Conservation (phyloP, 2,888 invertebrate species). For the Fabriciana adippe region DNA sequence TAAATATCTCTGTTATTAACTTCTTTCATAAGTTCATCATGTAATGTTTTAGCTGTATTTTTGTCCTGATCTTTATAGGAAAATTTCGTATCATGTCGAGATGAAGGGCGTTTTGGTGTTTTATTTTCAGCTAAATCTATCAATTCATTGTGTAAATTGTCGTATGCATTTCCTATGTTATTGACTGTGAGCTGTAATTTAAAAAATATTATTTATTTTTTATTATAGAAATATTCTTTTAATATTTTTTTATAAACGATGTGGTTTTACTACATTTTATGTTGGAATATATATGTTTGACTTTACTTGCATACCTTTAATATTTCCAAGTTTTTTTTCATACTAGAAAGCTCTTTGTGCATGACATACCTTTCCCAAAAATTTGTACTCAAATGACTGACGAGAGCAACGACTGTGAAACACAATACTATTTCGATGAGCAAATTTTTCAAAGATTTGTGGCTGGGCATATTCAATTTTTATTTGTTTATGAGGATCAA, state of each 20-base stretch:
- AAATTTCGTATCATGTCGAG: neutral
- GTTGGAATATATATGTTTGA: too few relatives aligned
- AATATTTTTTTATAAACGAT: too few relatives aligned
- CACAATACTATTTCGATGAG: slow-evolving; percentile 55
- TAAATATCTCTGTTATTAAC: slow-evolving; percentile 6
- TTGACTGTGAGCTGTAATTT: slow-evolving; percentile 57
- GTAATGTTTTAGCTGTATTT: neutral
- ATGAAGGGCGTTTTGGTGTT: neutral
- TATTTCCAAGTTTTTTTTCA: slow-evolving; percentile 57
- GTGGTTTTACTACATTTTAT: too few relatives aligned
- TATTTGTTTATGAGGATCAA: neutral
- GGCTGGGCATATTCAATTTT: slow-evolving; percentile 51
- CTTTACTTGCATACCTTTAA: slow-evolving; percentile 54
- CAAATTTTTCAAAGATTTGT: slow-evolving; percentile 46
- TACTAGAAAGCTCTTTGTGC: slow-evolving; percentile 53
- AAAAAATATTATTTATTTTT: neutral
- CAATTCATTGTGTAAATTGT: slow-evolving; percentile 55
- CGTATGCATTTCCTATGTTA: slow-evolving; percentile 58
- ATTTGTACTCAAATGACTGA: slow-evolving; percentile 59
- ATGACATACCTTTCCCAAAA: slow-evolving; percentile 64
- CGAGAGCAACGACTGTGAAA: slow-evolving; percentile 53
- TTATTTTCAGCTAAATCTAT: slow-evolving; percentile 43
- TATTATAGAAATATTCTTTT: too few relatives aligned
- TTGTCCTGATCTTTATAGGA: neutral
- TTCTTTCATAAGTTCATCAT: slow-evolving; percentile 9